These are phyloP conservation scores for Heterodera filipjevi DNA, from an alignment of 2,888 invertebrate genomes.

Conservation along the genomic window DNA sequence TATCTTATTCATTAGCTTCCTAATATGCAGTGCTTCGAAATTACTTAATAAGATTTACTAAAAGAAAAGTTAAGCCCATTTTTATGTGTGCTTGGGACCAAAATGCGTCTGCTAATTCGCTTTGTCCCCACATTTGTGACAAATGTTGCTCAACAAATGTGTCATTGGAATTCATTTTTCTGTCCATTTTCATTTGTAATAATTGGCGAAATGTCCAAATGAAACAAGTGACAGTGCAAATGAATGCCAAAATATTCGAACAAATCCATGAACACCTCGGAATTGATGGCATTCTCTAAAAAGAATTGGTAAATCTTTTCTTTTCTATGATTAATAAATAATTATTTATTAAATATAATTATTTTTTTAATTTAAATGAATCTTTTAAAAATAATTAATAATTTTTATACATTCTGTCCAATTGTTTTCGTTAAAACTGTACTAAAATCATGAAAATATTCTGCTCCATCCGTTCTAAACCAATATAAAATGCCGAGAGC, in stretches of 20 bases:
- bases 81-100: neutral
- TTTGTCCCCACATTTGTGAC: neutral
- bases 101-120: neutral
- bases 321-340: no score
- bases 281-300: neutral
- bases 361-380: no score
- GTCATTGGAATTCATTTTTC: neutral
- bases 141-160: neutral
- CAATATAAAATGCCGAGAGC: conserved; percentile 10
- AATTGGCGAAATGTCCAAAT: conserved; percentile 16
- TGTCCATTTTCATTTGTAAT: conserved; percentile 1
- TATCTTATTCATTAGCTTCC: no score
- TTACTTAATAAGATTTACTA: no score
- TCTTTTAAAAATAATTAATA: neutral
- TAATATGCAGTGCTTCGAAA: no score
- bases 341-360: neutral
- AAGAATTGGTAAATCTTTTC: neutral
- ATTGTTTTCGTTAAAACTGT: neutral
- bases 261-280: neutral
- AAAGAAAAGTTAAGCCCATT: neutral
- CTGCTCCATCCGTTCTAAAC: conserved; percentile 5
- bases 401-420: conserved; percentile 15
- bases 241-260: neutral
- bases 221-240: conserved; percentile 14
- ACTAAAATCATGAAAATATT: conserved; percentile 13